Evolutionary conservation across 2,888 invertebrate genomes (phyloP), one percentile per base, ranked within the genome.

Genomic region (Tiphia femorata): DNA sequence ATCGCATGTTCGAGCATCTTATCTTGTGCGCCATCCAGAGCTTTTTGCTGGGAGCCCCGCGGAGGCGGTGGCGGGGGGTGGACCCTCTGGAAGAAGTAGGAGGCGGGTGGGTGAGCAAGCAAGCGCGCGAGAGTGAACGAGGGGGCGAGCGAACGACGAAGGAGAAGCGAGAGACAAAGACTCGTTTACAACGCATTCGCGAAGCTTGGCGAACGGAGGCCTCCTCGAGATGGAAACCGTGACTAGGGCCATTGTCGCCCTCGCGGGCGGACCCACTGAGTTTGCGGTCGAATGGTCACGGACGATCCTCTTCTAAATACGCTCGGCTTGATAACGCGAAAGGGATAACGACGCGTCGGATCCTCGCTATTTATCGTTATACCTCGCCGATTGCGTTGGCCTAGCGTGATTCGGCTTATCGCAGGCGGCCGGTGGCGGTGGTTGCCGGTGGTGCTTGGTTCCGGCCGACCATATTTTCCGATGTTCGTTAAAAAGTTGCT

Each of bases 1-100:
- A 72, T 77, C 64, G 77, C 77, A 77, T 77, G 77, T 75, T 70
- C 72, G 58, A 59, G 62, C 71, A 67, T 71, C 73, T 76, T 77
- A 77, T 77, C 76, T 74, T 64, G 65, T 65, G 68, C 73, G 70
- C 72, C 68, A 75, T 76, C 74, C 73, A 60, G 63, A 64, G 68
- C 65, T 71, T 77, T 75, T 75, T 74, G 58, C 68, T 65, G 58
- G 62, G 57, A 65, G 62, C 63, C 54, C 43, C 21, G 33, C 33
- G 52, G 38, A 46, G 52, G 46, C 40, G 20, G 20, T 10, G 21
- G 17, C 33, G 4, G 33, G 12, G 19, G 20, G 35, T 35, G 17
- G 48, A 20, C 14, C 20, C 23, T 8, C 23, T 25, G 37, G 38
- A 25, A 48, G 44, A 14, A 23, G 37, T 20, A 44, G 52, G 17